Percentiles rank a stretch among this genome's conserved stretches.
Conservation (phyloP, 2,888 invertebrate genomes). For the Gonocerus acuteangulatus region DNA sequence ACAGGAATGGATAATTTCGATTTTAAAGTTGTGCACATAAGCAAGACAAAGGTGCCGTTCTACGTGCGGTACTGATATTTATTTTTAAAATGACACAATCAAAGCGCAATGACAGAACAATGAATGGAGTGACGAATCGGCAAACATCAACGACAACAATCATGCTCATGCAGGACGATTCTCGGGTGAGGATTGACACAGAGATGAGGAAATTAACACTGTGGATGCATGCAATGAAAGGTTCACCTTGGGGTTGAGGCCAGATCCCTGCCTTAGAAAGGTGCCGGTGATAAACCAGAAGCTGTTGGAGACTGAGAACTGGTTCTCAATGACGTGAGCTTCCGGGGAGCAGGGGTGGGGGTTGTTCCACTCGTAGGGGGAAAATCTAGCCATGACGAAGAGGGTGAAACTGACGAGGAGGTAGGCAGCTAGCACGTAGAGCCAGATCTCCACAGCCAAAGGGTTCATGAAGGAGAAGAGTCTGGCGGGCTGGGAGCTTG, state of each 20-base stretch:
- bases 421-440: constrained; percentile 89
- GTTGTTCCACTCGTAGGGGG: constrained; percentile 91
- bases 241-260: constrained; percentile 78
- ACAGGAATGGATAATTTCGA: no score
- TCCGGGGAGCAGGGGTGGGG: constrained; percentile 72
- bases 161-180: no score
- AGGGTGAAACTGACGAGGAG: constrained; percentile 86
- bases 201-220: no score
- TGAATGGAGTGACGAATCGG: no score
- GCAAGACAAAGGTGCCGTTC: no score
- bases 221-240: background rate
- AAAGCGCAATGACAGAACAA: no score
- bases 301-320: constrained; percentile 93
- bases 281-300: constrained; percentile 97
- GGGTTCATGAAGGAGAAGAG: constrained; percentile 96
- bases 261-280: constrained; percentile 87
- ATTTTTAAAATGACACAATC: no score
- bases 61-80: no score
- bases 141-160: no score
- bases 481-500: constrained; percentile 77
- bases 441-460: constrained; percentile 92
- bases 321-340: constrained; percentile 82
- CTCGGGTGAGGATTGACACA: no score
- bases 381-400: constrained; percentile 93
- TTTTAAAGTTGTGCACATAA: no score